phyloP scores from a whole-genome alignment of 2,113 vertebrate species.

The Burhinus bistriatus region DNA sequence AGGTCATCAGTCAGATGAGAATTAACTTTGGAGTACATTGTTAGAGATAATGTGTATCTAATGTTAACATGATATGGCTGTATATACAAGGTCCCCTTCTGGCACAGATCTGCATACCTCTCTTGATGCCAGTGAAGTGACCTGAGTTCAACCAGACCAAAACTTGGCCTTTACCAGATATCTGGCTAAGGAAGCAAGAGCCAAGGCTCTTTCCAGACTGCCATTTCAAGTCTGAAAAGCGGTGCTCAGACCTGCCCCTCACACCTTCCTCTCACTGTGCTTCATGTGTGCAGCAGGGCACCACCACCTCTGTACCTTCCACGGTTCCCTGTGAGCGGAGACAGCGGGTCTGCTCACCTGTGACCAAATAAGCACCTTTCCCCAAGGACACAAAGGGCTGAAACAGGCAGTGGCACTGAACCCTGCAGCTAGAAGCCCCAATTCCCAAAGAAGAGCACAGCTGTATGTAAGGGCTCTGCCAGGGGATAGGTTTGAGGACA shows the following conservation, averaged over 20 bases:
- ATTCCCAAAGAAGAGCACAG: neutral
- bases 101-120: neutral
- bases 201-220: neutral
- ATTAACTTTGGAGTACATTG: neutral
- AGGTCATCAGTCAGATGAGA: neutral
- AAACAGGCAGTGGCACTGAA: neutral
- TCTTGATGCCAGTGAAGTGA: neutral
- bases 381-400: neutral
- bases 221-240: neutral
- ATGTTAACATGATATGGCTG: neutral
- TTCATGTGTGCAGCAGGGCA: rapidly evolving
- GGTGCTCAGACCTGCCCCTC: neutral
- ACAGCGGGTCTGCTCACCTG: neutral
- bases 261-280: rapidly evolving
- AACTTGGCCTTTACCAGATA: neutral
- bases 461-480: neutral
- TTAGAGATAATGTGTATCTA: neutral
- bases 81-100: neutral
- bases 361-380: too few species aligned
- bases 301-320: neutral
- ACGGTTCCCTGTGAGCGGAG: rapidly evolving
- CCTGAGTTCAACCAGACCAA: neutral
- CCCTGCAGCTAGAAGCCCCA: neutral
- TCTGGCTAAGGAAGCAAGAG: neutral
- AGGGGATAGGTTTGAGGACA: neutral